A percentile compares a stretch with the other conserved stretches of the same genome.
Conservation (phyloP, 1,140 invertebrate genomes). For the Diachasma alloeum region DNA sequence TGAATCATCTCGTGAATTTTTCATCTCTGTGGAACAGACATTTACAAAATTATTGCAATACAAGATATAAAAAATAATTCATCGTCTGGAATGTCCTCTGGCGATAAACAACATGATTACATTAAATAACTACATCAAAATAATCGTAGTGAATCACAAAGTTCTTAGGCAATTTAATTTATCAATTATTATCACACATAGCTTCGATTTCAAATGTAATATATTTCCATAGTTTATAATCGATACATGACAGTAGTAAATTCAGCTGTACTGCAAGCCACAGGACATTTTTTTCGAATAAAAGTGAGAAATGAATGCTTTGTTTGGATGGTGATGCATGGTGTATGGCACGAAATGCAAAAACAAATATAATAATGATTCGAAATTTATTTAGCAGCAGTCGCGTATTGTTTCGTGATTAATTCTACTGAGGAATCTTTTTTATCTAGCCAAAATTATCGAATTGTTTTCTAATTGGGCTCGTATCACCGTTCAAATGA, state of each 20-base stretch:
- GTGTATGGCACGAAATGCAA: constrained; percentile 29
- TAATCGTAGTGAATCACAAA: not conserved
- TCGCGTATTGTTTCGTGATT: no score
- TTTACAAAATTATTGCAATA: not conserved
- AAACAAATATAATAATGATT: constrained; percentile 16
- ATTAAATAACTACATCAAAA: not conserved
- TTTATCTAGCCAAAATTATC: not conserved
- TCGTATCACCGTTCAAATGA: constrained; percentile 30
- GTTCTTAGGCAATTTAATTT: not conserved
- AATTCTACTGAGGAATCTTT: no score
- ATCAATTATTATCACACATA: not conserved
- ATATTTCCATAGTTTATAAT: not conserved
- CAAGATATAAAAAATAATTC: not conserved
- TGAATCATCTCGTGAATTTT: not conserved
- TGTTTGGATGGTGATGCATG: constrained; percentile 48
- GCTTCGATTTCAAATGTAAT: not conserved
- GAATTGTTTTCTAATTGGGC: not conserved
- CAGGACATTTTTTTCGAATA: constrained; percentile 27
- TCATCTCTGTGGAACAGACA: not conserved
- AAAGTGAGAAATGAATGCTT: constrained; percentile 39
- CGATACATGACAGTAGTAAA: not conserved
- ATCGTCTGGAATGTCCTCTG: not conserved
- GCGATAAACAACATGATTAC: not conserved
- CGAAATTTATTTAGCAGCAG: no score
- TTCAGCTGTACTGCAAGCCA: not conserved